Conservation (phyloP, 2,797 vertebrate genomes). For the Antrozous pallidus region DNA sequence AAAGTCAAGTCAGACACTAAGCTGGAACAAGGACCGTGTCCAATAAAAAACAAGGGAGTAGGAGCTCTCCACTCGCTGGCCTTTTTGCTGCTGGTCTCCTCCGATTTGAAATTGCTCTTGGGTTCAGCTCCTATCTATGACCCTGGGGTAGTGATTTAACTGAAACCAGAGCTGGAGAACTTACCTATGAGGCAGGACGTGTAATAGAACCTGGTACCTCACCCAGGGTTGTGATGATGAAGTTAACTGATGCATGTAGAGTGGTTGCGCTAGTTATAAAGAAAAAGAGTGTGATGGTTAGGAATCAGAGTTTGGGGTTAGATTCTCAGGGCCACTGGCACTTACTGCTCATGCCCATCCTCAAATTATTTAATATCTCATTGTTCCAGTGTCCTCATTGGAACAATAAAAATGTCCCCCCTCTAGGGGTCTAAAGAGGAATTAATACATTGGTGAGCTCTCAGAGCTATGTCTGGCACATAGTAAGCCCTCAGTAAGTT, state of each 20-base stretch:
- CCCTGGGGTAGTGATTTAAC: background rate
- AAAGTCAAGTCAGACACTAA: background rate
- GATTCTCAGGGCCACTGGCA: background rate
- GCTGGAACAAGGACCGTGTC: background rate
- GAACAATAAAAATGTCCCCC: background rate
- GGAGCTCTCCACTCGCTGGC: background rate
- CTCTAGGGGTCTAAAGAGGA: background rate
- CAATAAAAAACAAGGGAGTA: background rate
- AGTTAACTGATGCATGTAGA: background rate
- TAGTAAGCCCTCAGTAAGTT: background rate
- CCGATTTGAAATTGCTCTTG: background rate
- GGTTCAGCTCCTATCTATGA: background rate
- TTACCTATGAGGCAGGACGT: background rate
- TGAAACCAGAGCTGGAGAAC: background rate
- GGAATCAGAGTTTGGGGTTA: background rate
- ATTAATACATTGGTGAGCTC: background rate
- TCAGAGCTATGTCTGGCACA: background rate
- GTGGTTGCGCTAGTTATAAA: background rate
- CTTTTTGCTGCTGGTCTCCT: background rate
- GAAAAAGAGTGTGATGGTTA: background rate
- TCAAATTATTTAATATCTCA: background rate
- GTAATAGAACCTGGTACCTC: background rate
- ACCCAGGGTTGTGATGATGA: background rate
- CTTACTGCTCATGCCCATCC: background rate
- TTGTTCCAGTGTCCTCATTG: background rate